Base-by-base conservation (phyloP, 1,140 invertebrate genomes). In the Drosophila prosaltans region DNA sequence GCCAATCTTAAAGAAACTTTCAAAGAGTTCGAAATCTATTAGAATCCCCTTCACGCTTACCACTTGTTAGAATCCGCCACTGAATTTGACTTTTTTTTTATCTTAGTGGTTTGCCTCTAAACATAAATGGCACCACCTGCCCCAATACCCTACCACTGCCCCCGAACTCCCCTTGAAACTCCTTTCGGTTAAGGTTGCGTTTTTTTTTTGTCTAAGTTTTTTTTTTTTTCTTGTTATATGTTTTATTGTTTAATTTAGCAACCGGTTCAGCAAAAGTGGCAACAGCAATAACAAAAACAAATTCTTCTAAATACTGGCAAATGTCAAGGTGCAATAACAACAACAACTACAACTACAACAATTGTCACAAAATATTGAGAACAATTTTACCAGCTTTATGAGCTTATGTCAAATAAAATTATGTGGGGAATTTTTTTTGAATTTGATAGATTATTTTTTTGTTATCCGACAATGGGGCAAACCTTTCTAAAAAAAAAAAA, bases 201-300 rank as follows among this genome's bases (percentile, higher is more conserved):
- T 61, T 65, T 51, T 51, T 30, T 32, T 54, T 36, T 16, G 45
- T 26, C 5, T 69, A 48, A 7, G 26, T 6, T 55, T 69, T 77
- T 60, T 76, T 60, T 76, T 72, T 68, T 24, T 48, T n/a, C 24
- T 57, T 69, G 10, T 39, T 48, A 60, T 69, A 64, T 58, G 55
- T 58, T 62, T 66, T 71, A 58, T 69, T 82, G 80, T 74, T 82
- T 82, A 75, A 82, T 79, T 83, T 78, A 75, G 55, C 54, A 75
- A 81, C 78, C 78, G 78, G 78, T 80, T 77, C 59, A 60, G 30
- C 48, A 72, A 83, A 83, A 83, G 83, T 83, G 80, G 80, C 69
- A 72, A 21, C 39, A 65, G 51, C 45, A 66, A 40, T 32, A 68
- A 24, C 4, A 60, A 66, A 40, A 65, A 55, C 43, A 51, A 59